Conservation (phyloP, 2,113 vertebrate genomes). For the Athene noctua region DNA sequence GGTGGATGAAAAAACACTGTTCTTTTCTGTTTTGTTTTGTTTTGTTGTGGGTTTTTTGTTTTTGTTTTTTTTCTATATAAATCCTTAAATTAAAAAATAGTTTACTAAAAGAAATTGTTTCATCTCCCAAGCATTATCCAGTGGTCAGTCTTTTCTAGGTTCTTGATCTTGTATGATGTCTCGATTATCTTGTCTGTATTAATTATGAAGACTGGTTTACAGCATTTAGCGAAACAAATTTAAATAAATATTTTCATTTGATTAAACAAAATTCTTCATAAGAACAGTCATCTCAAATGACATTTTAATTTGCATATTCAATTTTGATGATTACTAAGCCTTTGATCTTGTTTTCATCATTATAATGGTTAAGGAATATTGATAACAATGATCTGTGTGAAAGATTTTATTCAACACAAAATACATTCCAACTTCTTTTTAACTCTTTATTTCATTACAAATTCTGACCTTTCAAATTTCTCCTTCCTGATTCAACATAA, state of each 20-base stretch:
- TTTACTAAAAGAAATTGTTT: background rate
- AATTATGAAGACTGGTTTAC: background rate
- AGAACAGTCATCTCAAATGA: background rate
- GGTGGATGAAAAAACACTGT: background rate
- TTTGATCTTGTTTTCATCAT: background rate
- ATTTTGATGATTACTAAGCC: background rate
- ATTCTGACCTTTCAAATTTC: background rate
- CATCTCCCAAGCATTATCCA: background rate
- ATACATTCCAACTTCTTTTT: background rate
- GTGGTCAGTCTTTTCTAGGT: background rate
- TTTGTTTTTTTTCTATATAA: background rate
- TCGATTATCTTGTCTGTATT: background rate
- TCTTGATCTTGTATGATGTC: background rate
- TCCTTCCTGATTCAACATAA: background rate
- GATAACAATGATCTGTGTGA: background rate
- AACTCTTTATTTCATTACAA: background rate
- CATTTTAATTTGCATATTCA: background rate
- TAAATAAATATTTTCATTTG: background rate
- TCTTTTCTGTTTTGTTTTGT: background rate
- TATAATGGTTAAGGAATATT: background rate
- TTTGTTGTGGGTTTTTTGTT: background rate
- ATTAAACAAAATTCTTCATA: background rate
- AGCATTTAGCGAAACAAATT: background rate
- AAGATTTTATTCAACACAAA: background rate
- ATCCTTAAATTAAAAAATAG: background rate